Evolutionary conservation across 2,888 invertebrate genomes (phyloP).

Genomic region (Schizotus pectinicornis): DNA sequence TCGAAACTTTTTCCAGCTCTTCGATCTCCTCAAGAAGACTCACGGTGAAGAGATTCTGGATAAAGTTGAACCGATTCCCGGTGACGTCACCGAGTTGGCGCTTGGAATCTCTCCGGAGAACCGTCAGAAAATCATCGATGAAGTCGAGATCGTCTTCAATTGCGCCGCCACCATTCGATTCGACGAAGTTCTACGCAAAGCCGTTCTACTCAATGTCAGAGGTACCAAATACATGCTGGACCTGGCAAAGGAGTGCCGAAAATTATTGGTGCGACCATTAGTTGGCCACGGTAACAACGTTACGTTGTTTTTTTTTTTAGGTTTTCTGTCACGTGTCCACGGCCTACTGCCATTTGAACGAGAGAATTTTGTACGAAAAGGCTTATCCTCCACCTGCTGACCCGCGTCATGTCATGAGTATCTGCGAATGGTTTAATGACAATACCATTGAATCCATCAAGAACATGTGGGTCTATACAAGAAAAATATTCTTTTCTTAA

Average conservation of each 20-base stretch:
- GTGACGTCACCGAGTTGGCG: conserved; percentile 58
- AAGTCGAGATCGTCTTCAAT: conserved; percentile 69
- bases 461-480: conserved; percentile 32
- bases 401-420: conserved; percentile 38
- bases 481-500: neutral
- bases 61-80: conserved; percentile 48
- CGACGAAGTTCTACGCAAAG: conserved; percentile 67
- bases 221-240: conserved; percentile 42
- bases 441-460: conserved; percentile 39
- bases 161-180: conserved; percentile 76
- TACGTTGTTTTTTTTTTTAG: too few species aligned
- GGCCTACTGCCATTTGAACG: conserved; percentile 88
- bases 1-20: conserved; percentile 10
- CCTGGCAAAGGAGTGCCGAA: conserved; percentile 38
- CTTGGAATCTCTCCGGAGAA: conserved; percentile 57
- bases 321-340: conserved; percentile 86
- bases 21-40: conserved; percentile 9
- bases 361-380: conserved; percentile 76
- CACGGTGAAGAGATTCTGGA: neutral
- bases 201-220: conserved; percentile 68
- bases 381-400: conserved; percentile 69
- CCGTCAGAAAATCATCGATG: conserved; percentile 57
- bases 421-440: too few species aligned
- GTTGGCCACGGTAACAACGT: too few species aligned
- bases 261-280: conserved; percentile 12